Percentiles rank a stretch among this genome's conserved stretches.
phyloP scores from a whole-genome alignment of 2,888 invertebrate genomes.

The Pseudolycoriella hygida region DNA sequence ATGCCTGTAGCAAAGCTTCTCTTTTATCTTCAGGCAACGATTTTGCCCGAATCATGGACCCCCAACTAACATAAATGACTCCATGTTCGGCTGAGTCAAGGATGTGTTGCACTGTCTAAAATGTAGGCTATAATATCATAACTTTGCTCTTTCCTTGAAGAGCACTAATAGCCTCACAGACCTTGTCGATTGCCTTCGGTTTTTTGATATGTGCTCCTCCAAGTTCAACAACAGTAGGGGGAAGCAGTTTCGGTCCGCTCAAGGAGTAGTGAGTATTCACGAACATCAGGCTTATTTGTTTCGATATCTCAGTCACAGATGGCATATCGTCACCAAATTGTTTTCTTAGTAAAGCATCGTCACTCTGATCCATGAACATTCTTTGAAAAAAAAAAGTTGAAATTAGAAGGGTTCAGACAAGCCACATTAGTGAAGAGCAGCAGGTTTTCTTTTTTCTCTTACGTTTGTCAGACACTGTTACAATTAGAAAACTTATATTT shows the following conservation, averaged over 20 bases:
- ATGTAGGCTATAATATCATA: no score
- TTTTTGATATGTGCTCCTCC: constrained; percentile 34
- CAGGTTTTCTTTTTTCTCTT: no score
- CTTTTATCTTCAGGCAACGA: constrained; percentile 37
- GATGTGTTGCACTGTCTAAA: constrained; percentile 37
- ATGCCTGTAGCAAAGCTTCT: constrained; percentile 36
- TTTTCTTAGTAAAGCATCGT: constrained; percentile 24
- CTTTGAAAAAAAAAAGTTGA: constrained; percentile 10
- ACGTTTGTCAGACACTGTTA: no score
- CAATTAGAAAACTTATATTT: no score
- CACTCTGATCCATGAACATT: constrained; percentile 19
- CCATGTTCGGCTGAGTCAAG: constrained; percentile 42
- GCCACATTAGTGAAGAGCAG: no score
- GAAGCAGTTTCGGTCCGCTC: constrained; percentile 30
- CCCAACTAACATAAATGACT: constrained; percentile 51
- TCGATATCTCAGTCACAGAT: constrained; percentile 29
- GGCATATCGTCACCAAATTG: constrained; percentile 30
- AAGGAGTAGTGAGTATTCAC: constrained; percentile 36
- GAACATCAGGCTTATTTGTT: constrained; percentile 25
- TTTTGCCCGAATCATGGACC: constrained; percentile 47
- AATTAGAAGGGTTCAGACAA: no score
- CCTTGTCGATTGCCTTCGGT: constrained; percentile 21
- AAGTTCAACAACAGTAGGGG: constrained; percentile 33
- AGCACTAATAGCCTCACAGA: constrained; percentile 12
- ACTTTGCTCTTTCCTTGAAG: no score